Evolutionary conservation across 1,140 invertebrate species (phyloP).

Genomic region (Panagrolaimus sp.): DNA sequence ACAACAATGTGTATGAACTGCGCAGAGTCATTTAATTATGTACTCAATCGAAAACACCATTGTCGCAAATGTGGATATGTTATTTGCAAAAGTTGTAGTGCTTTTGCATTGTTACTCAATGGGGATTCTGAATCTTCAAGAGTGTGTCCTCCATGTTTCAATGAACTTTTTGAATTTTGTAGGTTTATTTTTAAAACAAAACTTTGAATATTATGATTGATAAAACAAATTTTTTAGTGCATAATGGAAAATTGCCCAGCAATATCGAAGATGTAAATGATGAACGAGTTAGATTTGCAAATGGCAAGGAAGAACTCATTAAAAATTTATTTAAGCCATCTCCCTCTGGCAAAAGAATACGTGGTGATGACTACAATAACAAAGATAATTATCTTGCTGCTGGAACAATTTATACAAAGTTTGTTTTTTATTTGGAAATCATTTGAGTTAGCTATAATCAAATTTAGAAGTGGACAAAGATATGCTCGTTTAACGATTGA

Average conservation of each 20-base stretch:
- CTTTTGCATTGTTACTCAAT: neutral
- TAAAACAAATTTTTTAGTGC: neutral
- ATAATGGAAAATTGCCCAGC: neutral
- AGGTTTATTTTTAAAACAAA: neutral
- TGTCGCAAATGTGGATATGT: constrained; percentile 6
- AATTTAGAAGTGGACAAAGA: neutral
- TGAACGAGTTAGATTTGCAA: neutral
- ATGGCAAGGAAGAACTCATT: neutral
- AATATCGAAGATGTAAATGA: neutral
- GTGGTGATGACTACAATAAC: neutral
- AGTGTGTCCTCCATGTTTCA: neutral
- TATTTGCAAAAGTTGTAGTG: neutral
- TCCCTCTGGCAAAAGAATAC: neutral
- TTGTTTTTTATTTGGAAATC: neutral
- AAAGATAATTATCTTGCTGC: neutral
- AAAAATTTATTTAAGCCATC: neutral
- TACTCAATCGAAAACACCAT: neutral
- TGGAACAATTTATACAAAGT: constrained; percentile 10
- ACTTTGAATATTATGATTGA: neutral
- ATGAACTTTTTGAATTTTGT: neutral
- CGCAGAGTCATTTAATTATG: neutral
- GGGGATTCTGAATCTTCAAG: neutral
- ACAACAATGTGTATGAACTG: constrained; percentile 7
- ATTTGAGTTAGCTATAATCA: neutral
- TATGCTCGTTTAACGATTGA: neutral